Conservation (phyloP, 2,797 vertebrate genomes). For the Erpetoichthys calabaricus region DNA sequence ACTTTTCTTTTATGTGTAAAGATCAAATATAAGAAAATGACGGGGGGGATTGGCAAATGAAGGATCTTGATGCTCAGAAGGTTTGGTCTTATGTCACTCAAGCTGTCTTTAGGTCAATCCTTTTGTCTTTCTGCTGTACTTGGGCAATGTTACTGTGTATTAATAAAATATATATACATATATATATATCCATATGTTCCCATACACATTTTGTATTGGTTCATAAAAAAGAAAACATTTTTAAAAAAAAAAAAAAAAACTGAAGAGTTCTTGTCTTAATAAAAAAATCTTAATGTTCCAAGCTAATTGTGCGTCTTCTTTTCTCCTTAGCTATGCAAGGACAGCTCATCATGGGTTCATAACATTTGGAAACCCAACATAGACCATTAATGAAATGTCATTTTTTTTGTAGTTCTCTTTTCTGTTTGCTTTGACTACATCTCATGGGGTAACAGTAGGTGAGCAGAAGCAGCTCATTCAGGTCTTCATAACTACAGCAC, state of each 20-base stretch:
- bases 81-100: slow-evolving; percentile 61
- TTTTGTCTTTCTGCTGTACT: slow-evolving; percentile 76
- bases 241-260: slow-evolving; percentile 91
- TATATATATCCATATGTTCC: slow-evolving; percentile 73
- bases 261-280: slow-evolving; percentile 99
- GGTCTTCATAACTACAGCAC: no score
- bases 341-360: no score
- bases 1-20: background rate
- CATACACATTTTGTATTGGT: slow-evolving; percentile 97
- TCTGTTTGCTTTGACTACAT: no score
- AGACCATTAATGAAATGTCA: no score
- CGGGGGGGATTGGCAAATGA: slow-evolving; percentile 40
- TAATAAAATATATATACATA: slow-evolving; percentile 35
- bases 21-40: slow-evolving; percentile 3
- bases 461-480: no score
- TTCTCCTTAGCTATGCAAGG: no score
- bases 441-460: no score
- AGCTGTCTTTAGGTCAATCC: slow-evolving; percentile 66
- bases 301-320: slow-evolving; percentile 35
- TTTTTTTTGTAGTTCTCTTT: no score
- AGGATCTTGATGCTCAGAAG: slow-evolving; percentile 59
- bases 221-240: slow-evolving; percentile 87
- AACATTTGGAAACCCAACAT: no score
- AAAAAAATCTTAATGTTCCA: slow-evolving; percentile 97
- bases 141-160: slow-evolving; percentile 78